Percentiles rank a stretch among this genome's conserved stretches.
Evolutionary conservation across 2,113 vertebrate species (phyloP).

Genomic region (Redunca redunca): DNA sequence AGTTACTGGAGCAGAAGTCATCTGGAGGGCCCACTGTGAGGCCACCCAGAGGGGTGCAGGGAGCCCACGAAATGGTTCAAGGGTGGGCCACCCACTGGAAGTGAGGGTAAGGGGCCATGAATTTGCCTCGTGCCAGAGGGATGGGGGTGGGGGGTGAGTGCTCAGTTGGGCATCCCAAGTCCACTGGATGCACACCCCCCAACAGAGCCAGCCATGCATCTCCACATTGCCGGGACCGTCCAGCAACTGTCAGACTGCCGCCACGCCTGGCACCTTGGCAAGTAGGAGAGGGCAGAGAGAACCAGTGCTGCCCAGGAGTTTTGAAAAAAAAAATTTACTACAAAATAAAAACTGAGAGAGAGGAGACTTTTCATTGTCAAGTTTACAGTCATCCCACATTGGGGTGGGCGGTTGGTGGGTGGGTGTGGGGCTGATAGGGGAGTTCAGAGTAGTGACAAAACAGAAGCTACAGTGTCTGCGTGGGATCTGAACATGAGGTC

Average conservation of each 20-base stretch:
- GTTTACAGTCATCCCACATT: neutral
- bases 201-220: neutral
- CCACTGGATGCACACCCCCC: accelerated
- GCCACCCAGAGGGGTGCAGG: neutral
- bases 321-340: neutral
- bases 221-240: neutral
- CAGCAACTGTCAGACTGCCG: neutral
- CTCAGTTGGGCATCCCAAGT: neutral
- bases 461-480: neutral
- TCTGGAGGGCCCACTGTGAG: neutral
- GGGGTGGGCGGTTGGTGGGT: neutral
- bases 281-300: neutral
- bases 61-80: neutral
- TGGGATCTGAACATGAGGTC: neutral
- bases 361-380: neutral
- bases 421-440: neutral
- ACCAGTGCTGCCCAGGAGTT: neutral
- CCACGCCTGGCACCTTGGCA: neutral
- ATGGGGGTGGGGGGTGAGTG: too few species aligned
- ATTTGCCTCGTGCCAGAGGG: neutral
- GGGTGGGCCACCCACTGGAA: neutral
- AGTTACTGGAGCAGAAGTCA: neutral
- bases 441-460: neutral
- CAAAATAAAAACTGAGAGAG: neutral
- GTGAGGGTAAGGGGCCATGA: neutral